Base-by-base conservation (phyloP, 2,797 vertebrate genomes). In the Rhynchotus rufescens region DNA sequence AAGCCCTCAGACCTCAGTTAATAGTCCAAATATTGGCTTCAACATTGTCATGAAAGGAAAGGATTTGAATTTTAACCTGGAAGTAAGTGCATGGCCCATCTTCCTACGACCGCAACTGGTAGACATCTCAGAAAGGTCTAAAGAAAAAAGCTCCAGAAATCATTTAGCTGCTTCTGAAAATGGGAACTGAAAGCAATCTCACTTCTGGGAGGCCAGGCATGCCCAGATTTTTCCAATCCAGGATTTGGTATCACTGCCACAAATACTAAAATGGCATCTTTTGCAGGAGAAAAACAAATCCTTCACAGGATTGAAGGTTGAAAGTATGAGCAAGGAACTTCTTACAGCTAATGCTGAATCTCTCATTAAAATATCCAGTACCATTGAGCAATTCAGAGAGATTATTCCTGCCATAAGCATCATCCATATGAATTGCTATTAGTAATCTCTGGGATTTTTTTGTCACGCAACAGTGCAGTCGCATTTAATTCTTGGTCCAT, bases 1-100 rank as follows among this genome's bases (percentile, higher is more conserved):
- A 26, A 22, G 22, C 0, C 0, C 20, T 56, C 9, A 6, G 8
- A 11, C 36, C 26, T 3, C 12, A 1, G 13, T 4, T 21, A 19
- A 23, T 7, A 32, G 7, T 13, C 40, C 60, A 73, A 64, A 21
- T 9, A 23, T 20, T 15, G 1, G 28, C 44, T 49, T 80, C 38
- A 60, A 20, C 3, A 2, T 17, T 12, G 17, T 1, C 6, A 17
- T 74, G 69, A 60, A 49, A 84, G 26, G 22, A 30, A 51, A 74
- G 67, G n/a, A 17, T n/a, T 60, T 44, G 32, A 47, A 40, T 38
- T 30, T 36, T n/a, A 21, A 8, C 9, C 40, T 22, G 67, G 23
- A 66, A 23, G 45, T 12, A 20, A 26, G 34, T 20, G 19, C n/a
- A 5, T 3, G 20, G 11, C 16, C 59, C 40, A 30, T 5, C 26